phyloP scores from a whole-genome alignment of 2,113 vertebrate genomes.

The Orientallactaga bullata region DNA sequence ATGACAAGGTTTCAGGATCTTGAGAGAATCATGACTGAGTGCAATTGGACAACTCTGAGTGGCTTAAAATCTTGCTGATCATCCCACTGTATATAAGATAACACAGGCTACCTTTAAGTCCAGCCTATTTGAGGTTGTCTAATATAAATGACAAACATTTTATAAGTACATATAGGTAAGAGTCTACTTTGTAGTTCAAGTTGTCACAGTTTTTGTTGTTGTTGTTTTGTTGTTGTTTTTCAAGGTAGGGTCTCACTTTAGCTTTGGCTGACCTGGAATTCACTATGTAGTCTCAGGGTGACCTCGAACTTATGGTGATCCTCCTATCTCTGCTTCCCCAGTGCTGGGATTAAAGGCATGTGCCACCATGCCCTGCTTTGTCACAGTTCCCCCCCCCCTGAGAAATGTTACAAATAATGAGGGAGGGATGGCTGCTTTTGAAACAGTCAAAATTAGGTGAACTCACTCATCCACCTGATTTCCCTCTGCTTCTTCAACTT shows the following conservation, averaged over 20 bases:
- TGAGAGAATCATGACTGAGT: background rate
- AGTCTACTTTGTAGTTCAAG: conserved; percentile 50
- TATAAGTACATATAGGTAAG: conserved; percentile 1
- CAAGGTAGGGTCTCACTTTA: too few relatives aligned
- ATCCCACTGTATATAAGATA: background rate
- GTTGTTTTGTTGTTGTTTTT: too few relatives aligned
- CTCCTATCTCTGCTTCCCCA: too few relatives aligned
- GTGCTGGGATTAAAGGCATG: too few relatives aligned
- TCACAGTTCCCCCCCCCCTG: background rate
- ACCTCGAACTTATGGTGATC: too few relatives aligned
- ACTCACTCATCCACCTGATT: background rate
- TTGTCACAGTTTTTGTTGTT: conserved; percentile 1
- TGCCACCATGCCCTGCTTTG: too few relatives aligned
- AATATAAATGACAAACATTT: conserved; percentile 9
- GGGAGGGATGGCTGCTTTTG: background rate
- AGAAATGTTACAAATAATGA: conserved; percentile 35
- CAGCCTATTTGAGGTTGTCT: conserved; percentile 2
- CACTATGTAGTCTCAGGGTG: too few relatives aligned
- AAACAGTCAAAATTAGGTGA: background rate
- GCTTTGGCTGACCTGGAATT: too few relatives aligned
- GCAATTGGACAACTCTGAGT: background rate
- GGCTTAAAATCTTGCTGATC: background rate
- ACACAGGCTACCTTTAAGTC: background rate
- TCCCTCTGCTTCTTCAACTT: background rate
- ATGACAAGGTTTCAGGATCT: background rate